These are phyloP conservation scores for Tympanoctomys barrerae DNA, from an alignment of 2,797 vertebrate species.

Conservation along the genomic window DNA sequence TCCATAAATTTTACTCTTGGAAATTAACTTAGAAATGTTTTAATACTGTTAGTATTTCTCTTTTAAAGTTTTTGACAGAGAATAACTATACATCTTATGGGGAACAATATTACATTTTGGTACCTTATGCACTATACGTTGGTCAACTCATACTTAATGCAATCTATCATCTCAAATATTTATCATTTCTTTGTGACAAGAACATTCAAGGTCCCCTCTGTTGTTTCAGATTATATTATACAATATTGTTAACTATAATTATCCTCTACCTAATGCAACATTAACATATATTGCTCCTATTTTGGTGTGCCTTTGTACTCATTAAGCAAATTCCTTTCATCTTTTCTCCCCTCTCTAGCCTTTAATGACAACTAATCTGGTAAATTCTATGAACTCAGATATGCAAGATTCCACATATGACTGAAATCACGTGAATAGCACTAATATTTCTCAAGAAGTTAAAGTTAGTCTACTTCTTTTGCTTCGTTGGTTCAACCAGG, in stretches of 20 bases:
- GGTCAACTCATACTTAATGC: not conserved
- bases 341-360: not conserved
- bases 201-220: not conserved
- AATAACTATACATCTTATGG: not conserved
- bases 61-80: not conserved
- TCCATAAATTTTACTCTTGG: slow-evolving; percentile 1
- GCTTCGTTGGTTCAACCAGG: not conserved
- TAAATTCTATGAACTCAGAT: not conserved
- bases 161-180: not conserved
- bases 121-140: not conserved
- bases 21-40: slow-evolving; percentile 30
- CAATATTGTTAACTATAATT: not conserved
- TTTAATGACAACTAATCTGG: not conserved
- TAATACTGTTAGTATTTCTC: not conserved
- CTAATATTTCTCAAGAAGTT: slow-evolving; percentile 3
- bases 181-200: not conserved
- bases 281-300: not conserved
- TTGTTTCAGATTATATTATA: not conserved
- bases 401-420: not conserved
- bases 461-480: not conserved
- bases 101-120: not conserved
- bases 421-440: not conserved
- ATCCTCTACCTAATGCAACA: not conserved
- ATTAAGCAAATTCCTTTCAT: not conserved
- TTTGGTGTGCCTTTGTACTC: not conserved